Evolutionary conservation across 2,797 vertebrate genomes (phyloP), one percentile per base, ranked within the genome.

Genomic region (Phoxinus dragarum): DNA sequence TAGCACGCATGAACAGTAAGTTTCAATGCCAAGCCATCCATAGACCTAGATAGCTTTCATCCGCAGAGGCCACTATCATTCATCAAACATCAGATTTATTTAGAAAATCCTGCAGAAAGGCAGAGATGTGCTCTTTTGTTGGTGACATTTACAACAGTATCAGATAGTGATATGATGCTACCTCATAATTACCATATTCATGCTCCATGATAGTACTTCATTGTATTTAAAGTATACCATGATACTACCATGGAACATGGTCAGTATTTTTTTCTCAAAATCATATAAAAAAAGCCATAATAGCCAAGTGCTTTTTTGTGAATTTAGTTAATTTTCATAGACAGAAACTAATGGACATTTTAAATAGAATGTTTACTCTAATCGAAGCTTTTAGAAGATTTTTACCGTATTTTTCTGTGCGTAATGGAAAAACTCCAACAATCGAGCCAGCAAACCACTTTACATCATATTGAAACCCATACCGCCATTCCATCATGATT

Each of bases 1-100:
- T 96, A 93, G 89, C 87, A 90, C 93, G 90, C 84, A 89, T 94
- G 76, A 95, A 96, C 94, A 95, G 95, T 96, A 96, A 96, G 94
- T 96, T 88, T 72, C 86, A 67, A 81, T 82, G 19, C 71, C 42
- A 68, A 40, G 23, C 36, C 23, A 10, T 47, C 11, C 56, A 17
- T 54, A 80, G 54, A 36, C 10, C 31, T 80, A 81, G 66, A 27
- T 31, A 31, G 44, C 19, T 52, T 56, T 27, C 67, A 81, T 80
- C 72, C 42, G 11, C 23, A 19, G 6, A 11, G 40, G 3, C 23
- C 75, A 47, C 61, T 61, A 64, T 79, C 83, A 80, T 80, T 44
- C 67, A 67, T 56, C 78, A 14, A 47, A 54, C 72, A 66, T 80
- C 49, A 74, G 19, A 79, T 82, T 73, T 59, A 5, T 42, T 64